These are phyloP conservation scores for Drosophila saltans DNA, from an alignment of 1,140 invertebrate species.

Conservation along the genomic window DNA sequence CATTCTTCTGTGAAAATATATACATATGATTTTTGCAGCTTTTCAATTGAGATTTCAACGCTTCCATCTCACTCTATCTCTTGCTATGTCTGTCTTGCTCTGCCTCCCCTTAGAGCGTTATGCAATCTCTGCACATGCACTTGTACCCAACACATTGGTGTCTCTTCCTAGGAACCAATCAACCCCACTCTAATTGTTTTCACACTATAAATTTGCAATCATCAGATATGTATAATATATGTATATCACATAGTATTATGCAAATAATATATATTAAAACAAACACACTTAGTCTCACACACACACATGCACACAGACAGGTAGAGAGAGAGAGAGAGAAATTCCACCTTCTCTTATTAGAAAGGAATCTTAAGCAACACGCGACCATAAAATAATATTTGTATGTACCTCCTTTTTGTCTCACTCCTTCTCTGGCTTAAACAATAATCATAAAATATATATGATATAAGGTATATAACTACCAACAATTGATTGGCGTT, in stretches of 20 bases:
- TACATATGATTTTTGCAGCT: background rate
- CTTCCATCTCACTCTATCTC: slow-evolving; percentile 9
- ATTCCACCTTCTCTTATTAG: background rate
- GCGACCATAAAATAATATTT: slow-evolving; percentile 53
- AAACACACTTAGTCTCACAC: background rate
- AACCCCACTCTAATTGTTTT: slow-evolving; percentile 68
- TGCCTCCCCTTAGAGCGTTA: slow-evolving; percentile 14
- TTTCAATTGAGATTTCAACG: background rate
- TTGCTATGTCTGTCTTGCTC: background rate
- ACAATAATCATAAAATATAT: slow-evolving; percentile 71
- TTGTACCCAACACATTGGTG: background rate
- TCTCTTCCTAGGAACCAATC: slow-evolving; percentile 9
- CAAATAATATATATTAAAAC: slow-evolving; percentile 32
- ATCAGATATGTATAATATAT: slow-evolving; percentile 53
- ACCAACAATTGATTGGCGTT: slow-evolving; percentile 70
- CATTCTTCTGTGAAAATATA: background rate
- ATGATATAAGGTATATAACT: slow-evolving; percentile 30
- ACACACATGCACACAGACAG: background rate
- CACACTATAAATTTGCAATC: slow-evolving; percentile 72
- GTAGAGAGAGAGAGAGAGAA: background rate
- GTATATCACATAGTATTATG: slow-evolving; percentile 55
- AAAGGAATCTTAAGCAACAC: slow-evolving; percentile 53
- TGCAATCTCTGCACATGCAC: slow-evolving; percentile 26
- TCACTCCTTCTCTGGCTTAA: slow-evolving; percentile 31
- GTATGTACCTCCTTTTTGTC: slow-evolving; percentile 13